These are phyloP conservation scores for Monodelphis domestica DNA, from an alignment of 2,797 vertebrate genomes.

Conservation along the genomic window DNA sequence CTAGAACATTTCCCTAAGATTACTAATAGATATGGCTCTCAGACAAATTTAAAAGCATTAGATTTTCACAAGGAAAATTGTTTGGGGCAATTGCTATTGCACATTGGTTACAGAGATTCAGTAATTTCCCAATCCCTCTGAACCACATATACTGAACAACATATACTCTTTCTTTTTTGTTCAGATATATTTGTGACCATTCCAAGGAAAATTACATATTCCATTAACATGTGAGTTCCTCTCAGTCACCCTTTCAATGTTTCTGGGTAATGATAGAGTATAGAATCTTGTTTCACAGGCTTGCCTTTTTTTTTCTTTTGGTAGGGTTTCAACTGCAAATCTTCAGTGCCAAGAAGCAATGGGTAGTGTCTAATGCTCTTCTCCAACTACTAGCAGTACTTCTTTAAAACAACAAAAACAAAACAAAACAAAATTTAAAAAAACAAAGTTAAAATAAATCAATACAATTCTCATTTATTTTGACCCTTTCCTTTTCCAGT, in stretches of 20 bases:
- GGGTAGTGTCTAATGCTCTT: slow-evolving; percentile 67
- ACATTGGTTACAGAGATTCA: slow-evolving; percentile 60
- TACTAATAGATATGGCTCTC: slow-evolving; percentile 32
- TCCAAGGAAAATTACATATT: slow-evolving; percentile 74
- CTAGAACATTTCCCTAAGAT: slow-evolving; percentile 21
- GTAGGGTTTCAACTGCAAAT: slow-evolving; percentile 74
- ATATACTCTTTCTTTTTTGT: slow-evolving; percentile 65
- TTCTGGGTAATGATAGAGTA: slow-evolving; percentile 70
- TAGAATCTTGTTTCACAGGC: slow-evolving; percentile 65
- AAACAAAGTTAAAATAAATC: background rate
- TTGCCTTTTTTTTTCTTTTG: slow-evolving; percentile 34
- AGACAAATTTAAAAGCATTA: slow-evolving; percentile 52
- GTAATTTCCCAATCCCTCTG: slow-evolving; percentile 71
- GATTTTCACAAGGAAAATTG: background rate
- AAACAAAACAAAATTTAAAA: background rate
- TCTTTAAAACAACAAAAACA: background rate
- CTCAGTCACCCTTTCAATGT: slow-evolving; percentile 75
- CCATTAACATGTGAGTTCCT: slow-evolving; percentile 71
- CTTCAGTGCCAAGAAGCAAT: slow-evolving; percentile 73
- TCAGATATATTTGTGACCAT: slow-evolving; percentile 63
- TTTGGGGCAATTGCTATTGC: slow-evolving; percentile 52
- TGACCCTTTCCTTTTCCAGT: background rate
- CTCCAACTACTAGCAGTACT: slow-evolving; percentile 13
- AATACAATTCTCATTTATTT: background rate
- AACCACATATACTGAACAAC: slow-evolving; percentile 48